These are phyloP conservation scores for Cyrtodaria siliqua DNA, from an alignment of 2,888 invertebrate genomes.

Conservation along the genomic window DNA sequence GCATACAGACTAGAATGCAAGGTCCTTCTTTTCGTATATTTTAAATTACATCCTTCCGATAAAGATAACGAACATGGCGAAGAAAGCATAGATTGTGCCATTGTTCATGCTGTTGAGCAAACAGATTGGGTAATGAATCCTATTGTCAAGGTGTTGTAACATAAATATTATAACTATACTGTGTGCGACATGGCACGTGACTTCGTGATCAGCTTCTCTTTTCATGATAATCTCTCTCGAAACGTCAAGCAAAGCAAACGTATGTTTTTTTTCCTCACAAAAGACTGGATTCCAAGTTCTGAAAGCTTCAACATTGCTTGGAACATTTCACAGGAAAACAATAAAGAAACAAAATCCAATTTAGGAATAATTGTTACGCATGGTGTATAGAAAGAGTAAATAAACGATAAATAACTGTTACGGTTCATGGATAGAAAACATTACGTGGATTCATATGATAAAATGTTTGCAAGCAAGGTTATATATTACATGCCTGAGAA, in stretches of 20 bases:
- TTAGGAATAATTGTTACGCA: constrained; percentile 64
- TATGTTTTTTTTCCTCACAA: constrained; percentile 62
- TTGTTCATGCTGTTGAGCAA: constrained; percentile 48
- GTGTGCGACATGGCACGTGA: constrained; percentile 65
- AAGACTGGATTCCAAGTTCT: constrained; percentile 42
- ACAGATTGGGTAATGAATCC: constrained; percentile 63
- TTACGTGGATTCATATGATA: constrained; percentile 53
- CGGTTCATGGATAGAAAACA: constrained; percentile 61
- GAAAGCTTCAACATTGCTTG: constrained; percentile 63
- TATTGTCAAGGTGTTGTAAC: constrained; percentile 58
- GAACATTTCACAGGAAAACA: constrained; percentile 67
- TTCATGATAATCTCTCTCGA: constrained; percentile 66
- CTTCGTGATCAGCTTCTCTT: constrained; percentile 65
- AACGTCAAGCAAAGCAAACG: constrained; percentile 64
- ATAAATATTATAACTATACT: constrained; percentile 47
- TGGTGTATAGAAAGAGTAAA: constrained; percentile 8
- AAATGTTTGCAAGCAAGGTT: constrained; percentile 61
- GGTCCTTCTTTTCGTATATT: constrained; percentile 67
- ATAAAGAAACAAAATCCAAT: constrained; percentile 61
- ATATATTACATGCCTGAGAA: constrained; percentile 62
- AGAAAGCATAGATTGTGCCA: constrained; percentile 62
- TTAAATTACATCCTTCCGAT: constrained; percentile 70
- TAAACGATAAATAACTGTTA: constrained; percentile 63
- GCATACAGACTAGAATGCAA: constrained; percentile 65
- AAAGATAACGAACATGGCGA: constrained; percentile 45